Percentiles rank a stretch among this genome's conserved stretches.
Conservation (phyloP, 2,113 vertebrate genomes). For the Leucoraja erinaceus region DNA sequence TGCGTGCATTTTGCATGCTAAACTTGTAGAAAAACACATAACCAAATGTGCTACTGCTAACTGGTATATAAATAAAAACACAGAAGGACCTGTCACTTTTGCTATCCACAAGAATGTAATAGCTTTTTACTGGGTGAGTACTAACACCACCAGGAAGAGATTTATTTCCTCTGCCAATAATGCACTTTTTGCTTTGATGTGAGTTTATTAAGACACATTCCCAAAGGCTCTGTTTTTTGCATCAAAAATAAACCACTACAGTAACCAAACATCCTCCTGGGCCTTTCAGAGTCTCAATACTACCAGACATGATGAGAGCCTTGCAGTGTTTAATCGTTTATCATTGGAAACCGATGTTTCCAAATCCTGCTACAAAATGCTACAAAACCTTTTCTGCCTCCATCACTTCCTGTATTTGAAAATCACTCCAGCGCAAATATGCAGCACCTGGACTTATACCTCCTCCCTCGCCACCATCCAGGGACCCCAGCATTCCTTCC, state of each 20-base stretch:
- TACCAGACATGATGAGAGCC: not conserved
- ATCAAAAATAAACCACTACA: not conserved
- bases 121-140: not conserved
- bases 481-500: no score
- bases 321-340: not conserved
- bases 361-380: not conserved
- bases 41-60: not conserved
- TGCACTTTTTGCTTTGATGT: not conserved
- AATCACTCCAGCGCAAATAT: not conserved
- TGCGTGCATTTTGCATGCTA: not conserved
- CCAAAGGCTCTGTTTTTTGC: not conserved
- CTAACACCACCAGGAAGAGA: conserved; percentile 1
- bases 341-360: not conserved
- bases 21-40: not conserved
- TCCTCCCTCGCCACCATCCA: no score
- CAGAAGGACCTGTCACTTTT: not conserved
- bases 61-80: not conserved
- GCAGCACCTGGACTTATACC: no score
- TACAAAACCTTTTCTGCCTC: not conserved
- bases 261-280: not conserved
- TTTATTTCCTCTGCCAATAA: conserved; percentile 7
- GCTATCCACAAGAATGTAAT: not conserved
- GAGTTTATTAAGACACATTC: not conserved
- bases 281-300: not conserved
- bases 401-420: not conserved